These are phyloP conservation scores for Dendrolimus punctatus DNA, from an alignment of 1,140 invertebrate species.

Conservation along the genomic window DNA sequence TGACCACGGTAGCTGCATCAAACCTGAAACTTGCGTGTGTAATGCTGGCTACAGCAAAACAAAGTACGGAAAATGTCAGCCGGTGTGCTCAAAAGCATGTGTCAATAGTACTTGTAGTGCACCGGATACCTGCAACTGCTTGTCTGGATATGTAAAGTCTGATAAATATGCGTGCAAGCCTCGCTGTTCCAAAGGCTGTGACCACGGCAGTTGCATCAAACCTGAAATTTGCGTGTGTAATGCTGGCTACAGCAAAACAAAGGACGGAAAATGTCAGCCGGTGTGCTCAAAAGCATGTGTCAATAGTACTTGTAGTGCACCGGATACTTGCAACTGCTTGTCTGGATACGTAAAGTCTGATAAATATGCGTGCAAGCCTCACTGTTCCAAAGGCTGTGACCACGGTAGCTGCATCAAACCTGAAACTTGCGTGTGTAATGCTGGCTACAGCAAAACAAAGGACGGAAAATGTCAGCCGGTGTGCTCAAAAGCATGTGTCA, in stretches of 20 bases:
- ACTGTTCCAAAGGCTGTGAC: no score
- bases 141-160: no score
- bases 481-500: not conserved
- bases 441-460: not conserved
- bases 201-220: no score
- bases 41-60: conserved; percentile 43
- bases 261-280: conserved; percentile 28
- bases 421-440: not conserved
- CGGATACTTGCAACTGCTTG: no score
- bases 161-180: no score
- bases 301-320: no score
- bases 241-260: conserved; percentile 15
- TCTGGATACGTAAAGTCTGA: no score
- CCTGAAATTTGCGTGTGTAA: conserved; percentile 55
- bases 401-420: conserved; percentile 24
- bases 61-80: conserved; percentile 29
- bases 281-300: no score
- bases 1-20: conserved; percentile 66
- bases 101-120: no score
- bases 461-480: not conserved
- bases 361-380: conserved; percentile 38
- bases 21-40: conserved; percentile 70
- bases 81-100: conserved; percentile 18
- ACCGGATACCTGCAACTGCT: no score
- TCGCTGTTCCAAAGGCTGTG: no score